These are phyloP conservation scores for Ips typographus DNA, from an alignment of 1,140 invertebrate genomes.

Conservation along the genomic window DNA sequence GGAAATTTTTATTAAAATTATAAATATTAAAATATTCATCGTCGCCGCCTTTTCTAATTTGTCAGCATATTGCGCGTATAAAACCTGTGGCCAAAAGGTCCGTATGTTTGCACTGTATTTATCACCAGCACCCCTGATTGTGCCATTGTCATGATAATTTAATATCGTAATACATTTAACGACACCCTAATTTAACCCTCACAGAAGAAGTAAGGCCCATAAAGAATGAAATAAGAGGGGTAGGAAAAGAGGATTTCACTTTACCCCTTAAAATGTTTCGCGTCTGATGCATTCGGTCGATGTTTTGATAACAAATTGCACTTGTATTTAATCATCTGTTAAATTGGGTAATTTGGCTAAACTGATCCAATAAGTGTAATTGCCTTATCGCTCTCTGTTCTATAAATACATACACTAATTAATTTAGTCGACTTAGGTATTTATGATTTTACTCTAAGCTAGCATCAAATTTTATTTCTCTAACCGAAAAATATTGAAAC, in stretches of 20 bases:
- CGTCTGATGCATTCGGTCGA: slow-evolving; percentile 17
- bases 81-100: slow-evolving; percentile 52
- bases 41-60: slow-evolving; percentile 45
- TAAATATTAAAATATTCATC: slow-evolving; percentile 7
- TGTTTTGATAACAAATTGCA: slow-evolving; percentile 33
- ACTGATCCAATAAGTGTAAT: slow-evolving; percentile 21
- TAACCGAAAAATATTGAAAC: no score
- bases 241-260: slow-evolving; percentile 32
- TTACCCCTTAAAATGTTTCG: slow-evolving; percentile 22
- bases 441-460: no score
- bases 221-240: slow-evolving; percentile 34
- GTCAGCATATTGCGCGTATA: slow-evolving; percentile 52
- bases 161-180: slow-evolving; percentile 55
- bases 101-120: slow-evolving; percentile 53
- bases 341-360: slow-evolving; percentile 25
- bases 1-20: no score
- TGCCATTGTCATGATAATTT: slow-evolving; percentile 55
- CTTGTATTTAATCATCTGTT: slow-evolving; percentile 33
- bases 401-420: no score
- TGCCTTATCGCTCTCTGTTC: slow-evolving; percentile 6
- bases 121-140: slow-evolving; percentile 51
- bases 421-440: no score
- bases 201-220: slow-evolving; percentile 29
- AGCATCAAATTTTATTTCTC: no score
- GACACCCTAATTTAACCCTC: slow-evolving; percentile 52